These are phyloP conservation scores for Neoscelio sp. DNA, from an alignment of 2,888 invertebrate species.

Conservation along the genomic window DNA sequence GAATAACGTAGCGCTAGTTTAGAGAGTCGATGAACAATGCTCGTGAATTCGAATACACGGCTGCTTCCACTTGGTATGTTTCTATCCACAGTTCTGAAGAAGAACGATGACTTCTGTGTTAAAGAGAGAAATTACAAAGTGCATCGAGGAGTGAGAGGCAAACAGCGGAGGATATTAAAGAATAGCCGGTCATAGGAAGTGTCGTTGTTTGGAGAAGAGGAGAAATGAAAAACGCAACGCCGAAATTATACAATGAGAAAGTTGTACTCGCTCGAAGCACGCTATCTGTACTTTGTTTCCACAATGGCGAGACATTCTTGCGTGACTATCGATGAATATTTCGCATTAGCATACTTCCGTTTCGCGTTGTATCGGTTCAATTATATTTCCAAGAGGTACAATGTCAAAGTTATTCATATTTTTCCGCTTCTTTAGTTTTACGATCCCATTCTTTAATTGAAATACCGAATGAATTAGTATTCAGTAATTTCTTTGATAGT, in stretches of 20 bases:
- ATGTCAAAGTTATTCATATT: constrained; percentile 37
- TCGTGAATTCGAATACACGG: constrained; percentile 53
- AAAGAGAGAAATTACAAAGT: constrained; percentile 65
- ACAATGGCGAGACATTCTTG: constrained; percentile 51
- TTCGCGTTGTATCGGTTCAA: constrained; percentile 34
- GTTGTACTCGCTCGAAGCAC: constrained; percentile 29
- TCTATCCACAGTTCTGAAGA: constrained; percentile 52
- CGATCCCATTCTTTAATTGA: constrained; percentile 46
- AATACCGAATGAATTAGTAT: constrained; percentile 46
- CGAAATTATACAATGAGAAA: constrained; percentile 48
- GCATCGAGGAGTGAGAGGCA: constrained; percentile 58
- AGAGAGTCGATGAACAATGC: constrained; percentile 60
- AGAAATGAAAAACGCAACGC: constrained; percentile 37
- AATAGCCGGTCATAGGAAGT: constrained; percentile 68
- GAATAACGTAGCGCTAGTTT: constrained; percentile 53
- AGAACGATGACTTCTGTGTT: constrained; percentile 51
- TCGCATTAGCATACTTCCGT: constrained; percentile 38
- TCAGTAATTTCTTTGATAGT: constrained; percentile 33
- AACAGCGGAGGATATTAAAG: constrained; percentile 65
- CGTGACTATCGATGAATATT: constrained; percentile 46
- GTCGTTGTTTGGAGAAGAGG: constrained; percentile 61
- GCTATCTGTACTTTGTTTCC: constrained; percentile 12
- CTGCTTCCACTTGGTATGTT: constrained; percentile 61
- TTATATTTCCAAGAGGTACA: constrained; percentile 39
- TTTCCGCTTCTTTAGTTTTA: constrained; percentile 7